These are phyloP conservation scores for Hypocryptadius cinnamomeus DNA, from an alignment of 2,113 vertebrate genomes.

Conservation along the genomic window DNA sequence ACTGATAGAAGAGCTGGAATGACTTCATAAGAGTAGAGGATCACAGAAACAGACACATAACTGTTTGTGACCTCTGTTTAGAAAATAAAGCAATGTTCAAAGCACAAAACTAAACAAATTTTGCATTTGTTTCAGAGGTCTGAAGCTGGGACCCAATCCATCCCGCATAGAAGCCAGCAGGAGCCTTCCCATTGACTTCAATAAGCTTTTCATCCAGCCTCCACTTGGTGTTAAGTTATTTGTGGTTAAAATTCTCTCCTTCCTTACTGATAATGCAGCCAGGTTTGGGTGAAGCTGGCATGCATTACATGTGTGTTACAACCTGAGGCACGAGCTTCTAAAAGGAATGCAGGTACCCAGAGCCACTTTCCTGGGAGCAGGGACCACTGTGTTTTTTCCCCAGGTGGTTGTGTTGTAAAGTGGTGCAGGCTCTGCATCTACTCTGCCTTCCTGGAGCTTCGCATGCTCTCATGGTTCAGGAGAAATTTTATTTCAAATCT, in stretches of 20 bases:
- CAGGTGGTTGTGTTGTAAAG: not conserved
- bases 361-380: not conserved
- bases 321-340: not conserved
- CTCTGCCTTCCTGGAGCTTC: not conserved
- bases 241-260: not conserved
- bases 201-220: not conserved
- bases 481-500: not conserved
- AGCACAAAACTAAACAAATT: slow-evolving; percentile 29
- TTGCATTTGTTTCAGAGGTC: not conserved
- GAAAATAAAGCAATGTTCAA: slow-evolving; percentile 35
- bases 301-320: not conserved
- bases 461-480: not conserved
- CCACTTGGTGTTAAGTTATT: not conserved
- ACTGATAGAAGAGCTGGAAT: slow-evolving; percentile 63
- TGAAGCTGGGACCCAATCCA: not conserved
- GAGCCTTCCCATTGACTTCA: not conserved
- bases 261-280: not conserved
- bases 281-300: not conserved
- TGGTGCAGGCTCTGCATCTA: not conserved
- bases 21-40: slow-evolving; percentile 38
- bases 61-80: slow-evolving; percentile 24
- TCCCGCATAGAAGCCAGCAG: not conserved
- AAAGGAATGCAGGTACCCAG: not conserved
- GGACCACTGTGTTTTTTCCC: not conserved
- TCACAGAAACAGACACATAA: slow-evolving; percentile 14